Conservation (phyloP, 2,797 vertebrate genomes). For the Falco novaeseelandiae region DNA sequence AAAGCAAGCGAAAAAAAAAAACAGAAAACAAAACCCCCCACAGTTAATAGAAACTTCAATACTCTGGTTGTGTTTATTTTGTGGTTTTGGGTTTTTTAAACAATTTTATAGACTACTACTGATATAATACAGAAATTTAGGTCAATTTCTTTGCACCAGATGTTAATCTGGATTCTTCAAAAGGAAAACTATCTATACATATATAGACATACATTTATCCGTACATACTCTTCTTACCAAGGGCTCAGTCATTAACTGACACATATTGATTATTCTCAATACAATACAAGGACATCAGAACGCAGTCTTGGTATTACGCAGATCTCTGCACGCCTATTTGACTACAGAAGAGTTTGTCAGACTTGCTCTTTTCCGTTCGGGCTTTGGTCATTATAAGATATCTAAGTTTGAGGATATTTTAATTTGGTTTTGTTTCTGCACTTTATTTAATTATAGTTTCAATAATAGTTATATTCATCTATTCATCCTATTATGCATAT, state of each 20-base stretch:
- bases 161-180: conserved; percentile 19
- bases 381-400: background rate
- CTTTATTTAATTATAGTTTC: background rate
- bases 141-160: background rate
- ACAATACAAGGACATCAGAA: background rate
- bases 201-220: background rate
- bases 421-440: background rate
- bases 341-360: background rate
- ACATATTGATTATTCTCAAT: background rate
- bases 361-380: background rate
- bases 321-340: background rate
- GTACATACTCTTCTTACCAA: background rate
- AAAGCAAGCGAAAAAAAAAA: background rate
- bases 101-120: conserved; percentile 9
- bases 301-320: background rate
- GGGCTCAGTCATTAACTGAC: background rate
- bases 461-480: background rate
- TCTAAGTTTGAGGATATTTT: background rate
- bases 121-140: conserved; percentile 22
- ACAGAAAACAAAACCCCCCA: background rate
- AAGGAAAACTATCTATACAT: background rate
- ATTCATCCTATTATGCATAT: background rate
- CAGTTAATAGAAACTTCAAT: background rate
- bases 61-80: background rate
- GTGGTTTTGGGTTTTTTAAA: background rate